Percentiles rank a stretch among this genome's conserved stretches.
phyloP scores from a whole-genome alignment of 92 coral and sea anemone genomes.

The Paramuricea clavata region DNA sequence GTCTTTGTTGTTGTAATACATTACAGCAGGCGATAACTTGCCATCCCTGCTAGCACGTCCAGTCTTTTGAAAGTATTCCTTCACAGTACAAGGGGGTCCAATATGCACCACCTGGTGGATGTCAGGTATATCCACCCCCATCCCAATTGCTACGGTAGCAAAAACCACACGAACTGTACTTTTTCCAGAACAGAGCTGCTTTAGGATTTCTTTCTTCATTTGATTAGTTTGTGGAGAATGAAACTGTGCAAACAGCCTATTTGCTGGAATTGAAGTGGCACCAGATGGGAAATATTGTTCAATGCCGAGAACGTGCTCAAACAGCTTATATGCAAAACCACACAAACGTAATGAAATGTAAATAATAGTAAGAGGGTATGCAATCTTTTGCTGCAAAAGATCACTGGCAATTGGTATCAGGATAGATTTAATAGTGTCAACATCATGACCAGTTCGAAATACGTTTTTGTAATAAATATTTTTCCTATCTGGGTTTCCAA shows the following conservation, averaged over 20 bases:
- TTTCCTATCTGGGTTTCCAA: too few species aligned
- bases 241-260: slow-evolving; percentile 51
- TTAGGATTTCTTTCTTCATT: slow-evolving; percentile 36
- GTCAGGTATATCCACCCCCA: background rate
- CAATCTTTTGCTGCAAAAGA: background rate
- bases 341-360: slow-evolving; percentile 39
- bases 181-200: slow-evolving; percentile 23
- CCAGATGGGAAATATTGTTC: slow-evolving; percentile 32
- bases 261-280: slow-evolving; percentile 11
- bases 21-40: slow-evolving; percentile 43
- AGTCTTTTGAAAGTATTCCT: slow-evolving; percentile 72
- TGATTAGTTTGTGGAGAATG: slow-evolving; percentile 19
- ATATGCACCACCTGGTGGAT: slow-evolving; percentile 51
- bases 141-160: too few species aligned
- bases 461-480: too few species aligned
- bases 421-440: background rate
- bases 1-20: slow-evolving; percentile 49
- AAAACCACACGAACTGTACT: slow-evolving; percentile 21
- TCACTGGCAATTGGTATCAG: slow-evolving; percentile 35
- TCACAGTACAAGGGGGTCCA: slow-evolving; percentile 65
- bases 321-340: slow-evolving; percentile 38
- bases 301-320: slow-evolving; percentile 22
- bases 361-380: slow-evolving; percentile 31
- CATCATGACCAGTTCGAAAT: too few species aligned
- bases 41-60: slow-evolving; percentile 77